Conservation (phyloP, 2,113 vertebrate species). For the Lontra canadensis region DNA sequence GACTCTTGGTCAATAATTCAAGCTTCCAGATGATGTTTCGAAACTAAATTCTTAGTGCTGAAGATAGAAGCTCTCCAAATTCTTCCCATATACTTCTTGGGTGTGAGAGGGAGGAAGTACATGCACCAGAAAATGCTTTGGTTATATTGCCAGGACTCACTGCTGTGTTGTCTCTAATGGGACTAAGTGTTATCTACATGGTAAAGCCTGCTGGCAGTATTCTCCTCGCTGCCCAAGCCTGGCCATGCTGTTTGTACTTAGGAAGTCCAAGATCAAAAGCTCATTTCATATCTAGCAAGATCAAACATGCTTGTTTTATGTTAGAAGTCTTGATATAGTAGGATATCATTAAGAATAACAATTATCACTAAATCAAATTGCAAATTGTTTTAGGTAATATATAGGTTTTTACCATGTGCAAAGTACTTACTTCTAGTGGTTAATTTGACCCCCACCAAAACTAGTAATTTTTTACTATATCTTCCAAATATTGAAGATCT, state of each 20-base stretch:
- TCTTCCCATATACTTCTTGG: background rate
- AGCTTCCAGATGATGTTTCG: background rate
- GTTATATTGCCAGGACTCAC: background rate
- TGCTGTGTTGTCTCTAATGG: background rate
- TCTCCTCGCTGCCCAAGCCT: background rate
- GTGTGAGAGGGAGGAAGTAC: background rate
- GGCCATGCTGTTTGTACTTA: background rate
- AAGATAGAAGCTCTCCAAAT: background rate
- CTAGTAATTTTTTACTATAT: background rate
- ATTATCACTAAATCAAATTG: background rate
- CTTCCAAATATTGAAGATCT: background rate
- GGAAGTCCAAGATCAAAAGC: constrained; percentile 19
- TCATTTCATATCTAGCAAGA: background rate
- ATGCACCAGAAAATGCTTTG: background rate
- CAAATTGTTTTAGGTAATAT: background rate
- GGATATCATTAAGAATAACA: background rate
- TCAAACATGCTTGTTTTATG: background rate
- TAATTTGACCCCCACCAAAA: background rate
- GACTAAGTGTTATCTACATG: background rate
- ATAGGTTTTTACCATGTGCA: background rate
- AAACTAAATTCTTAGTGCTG: background rate
- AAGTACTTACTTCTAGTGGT: background rate
- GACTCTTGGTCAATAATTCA: background rate
- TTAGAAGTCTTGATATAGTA: background rate
- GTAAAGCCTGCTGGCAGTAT: background rate